Base-by-base conservation (phyloP, 2,797 vertebrate genomes). In the Crenichthys baileyi region DNA sequence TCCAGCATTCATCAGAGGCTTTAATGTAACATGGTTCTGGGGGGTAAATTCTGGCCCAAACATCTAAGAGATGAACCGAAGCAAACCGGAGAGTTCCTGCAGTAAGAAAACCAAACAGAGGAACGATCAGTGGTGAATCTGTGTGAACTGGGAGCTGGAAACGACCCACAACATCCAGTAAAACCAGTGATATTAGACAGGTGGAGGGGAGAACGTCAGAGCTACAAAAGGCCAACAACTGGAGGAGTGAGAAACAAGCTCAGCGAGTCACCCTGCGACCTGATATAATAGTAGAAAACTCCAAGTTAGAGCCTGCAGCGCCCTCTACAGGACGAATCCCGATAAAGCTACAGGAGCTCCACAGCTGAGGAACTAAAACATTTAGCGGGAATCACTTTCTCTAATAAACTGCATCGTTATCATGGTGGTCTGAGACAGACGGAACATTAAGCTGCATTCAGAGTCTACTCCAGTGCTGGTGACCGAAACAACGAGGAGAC, bases 391-490 rank as follows among this genome's bases (percentile, higher is more conserved):
- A 31, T 46, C 65, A 1, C 55, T 56, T 80, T 26, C 31, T 29
- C 46, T 60, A 51, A 72, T 60, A 26, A 70, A 50, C 55, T 48
- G 55, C 56, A 24, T 39, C 41, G n/a, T 22, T 1, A 73, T 87
- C 36, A 72, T 82, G 87, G 85, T 77, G 83, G 93, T 88, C 90
- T 63, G 77, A 88, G 65, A 76, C 83, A 78, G 83, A 75, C 90
- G 94, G 93, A 92, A 92, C 88, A 88, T 78, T 94, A 94, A 87
- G 95, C 95, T 96, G 95, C 93, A 90, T 95, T 88, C 89, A 93
- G 95, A 94, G 95, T 95, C 95, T 93, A 95, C 88, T 96, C 96
- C 97, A 97, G 97, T 98, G 98, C 97, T 99, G 98, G 97, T 98
- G 98, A 98, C 97, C 96, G 96, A 96, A 96, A 95, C 96, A 96